Evolutionary conservation across 2,888 invertebrate genomes (phyloP), one percentile per base, ranked within the genome.

Genomic region (Oscheius sp.): DNA sequence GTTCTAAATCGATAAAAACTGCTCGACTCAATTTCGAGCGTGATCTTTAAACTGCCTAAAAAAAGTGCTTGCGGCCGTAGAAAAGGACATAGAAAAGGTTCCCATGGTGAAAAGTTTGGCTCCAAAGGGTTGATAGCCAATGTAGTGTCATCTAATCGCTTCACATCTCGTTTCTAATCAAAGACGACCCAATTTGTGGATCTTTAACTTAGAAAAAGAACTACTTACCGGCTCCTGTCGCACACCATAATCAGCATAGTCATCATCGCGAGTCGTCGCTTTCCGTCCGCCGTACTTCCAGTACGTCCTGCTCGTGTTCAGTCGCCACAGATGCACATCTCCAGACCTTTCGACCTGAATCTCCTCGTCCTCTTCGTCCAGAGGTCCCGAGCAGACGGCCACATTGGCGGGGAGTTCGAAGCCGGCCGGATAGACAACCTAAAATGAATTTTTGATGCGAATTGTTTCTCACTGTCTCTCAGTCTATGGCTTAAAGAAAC

Each of bases 291-390:
- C 58, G 33, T 70, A 70, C 33, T 70, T 58, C 70, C 60, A 70
- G 33, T 42, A 70, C 2, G 70, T n/a, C 47, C 32, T 11, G 9
- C 70, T 58, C 11, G 35, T 58, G n/a, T n/a, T 47, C 21, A 70
- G 21, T n/a, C 50, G 58, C 70, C 70, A 70, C 35, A 53, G 55
- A 42, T 53, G 35, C 21, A 68, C 3, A n/a, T 53, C 55, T 33
- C 35, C 32, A 9, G 29, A 11, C n/a, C 55, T 37, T 32, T 70
- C 70, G 7, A 57, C 42, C 37, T 55, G 42, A 13, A 68, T n/a
- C 13, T 21, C 50, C 1, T 51, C 60, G 33, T 74, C 66, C 32
- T 74, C 74, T 51, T 68, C 74, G 11, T 57, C 66, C 33, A 60
- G 51, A 11, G 32, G 11, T 1, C 5, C 11, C 3, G n/a, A n/a